Evolutionary conservation across 2,797 vertebrate genomes (phyloP).

Genomic region (Spheniscus humboldti): DNA sequence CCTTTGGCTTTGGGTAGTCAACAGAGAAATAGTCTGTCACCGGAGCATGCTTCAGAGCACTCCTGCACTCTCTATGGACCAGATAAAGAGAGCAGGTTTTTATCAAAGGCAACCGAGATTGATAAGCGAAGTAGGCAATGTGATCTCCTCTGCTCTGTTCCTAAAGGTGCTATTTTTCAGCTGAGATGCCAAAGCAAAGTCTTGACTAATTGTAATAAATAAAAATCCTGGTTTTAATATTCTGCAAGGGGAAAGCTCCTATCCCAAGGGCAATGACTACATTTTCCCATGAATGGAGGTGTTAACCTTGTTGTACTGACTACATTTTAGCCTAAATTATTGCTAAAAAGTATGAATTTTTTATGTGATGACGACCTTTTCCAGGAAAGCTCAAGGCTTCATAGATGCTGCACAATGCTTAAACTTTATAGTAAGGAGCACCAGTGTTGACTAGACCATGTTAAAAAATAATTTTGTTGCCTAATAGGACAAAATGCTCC

Average conservation of each 20-base stretch:
- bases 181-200: conserved; percentile 6
- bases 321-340: conserved; percentile 37
- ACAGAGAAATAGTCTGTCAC: not conserved
- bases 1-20: not conserved
- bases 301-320: conserved; percentile 26
- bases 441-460: not conserved
- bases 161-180: conserved; percentile 23
- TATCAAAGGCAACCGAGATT: not conserved
- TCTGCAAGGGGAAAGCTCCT: conserved; percentile 7
- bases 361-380: not conserved
- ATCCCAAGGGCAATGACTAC: conserved; percentile 41
- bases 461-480: not conserved
- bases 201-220: conserved; percentile 32
- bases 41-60: not conserved
- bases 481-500: not conserved
- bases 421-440: not conserved
- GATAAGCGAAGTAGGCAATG: not conserved
- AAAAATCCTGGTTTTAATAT: conserved; percentile 23
- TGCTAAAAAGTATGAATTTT: conserved; percentile 18
- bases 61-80: not conserved
- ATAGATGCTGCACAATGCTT: not conserved
- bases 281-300: conserved; percentile 4
- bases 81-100: not conserved
- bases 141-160: not conserved
- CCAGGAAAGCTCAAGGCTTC: conserved; percentile 12